Evolutionary conservation across 2,113 vertebrate species (phyloP), one percentile per base, ranked within the genome.

Genomic region (Octodon degus): DNA sequence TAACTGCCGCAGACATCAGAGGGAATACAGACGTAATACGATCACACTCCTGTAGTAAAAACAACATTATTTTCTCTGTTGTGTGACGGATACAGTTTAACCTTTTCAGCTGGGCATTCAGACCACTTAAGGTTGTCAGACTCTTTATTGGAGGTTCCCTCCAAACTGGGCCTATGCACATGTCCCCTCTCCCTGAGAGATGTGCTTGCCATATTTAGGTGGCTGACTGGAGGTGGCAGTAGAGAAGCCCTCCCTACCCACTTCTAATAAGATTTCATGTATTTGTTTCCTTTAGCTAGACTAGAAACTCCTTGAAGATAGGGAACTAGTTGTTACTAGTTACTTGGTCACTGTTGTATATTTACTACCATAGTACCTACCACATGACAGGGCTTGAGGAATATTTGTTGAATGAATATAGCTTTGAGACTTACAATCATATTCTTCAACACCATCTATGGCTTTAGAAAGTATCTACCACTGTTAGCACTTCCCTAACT

Each of bases 391-490:
- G 67, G 14, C 19, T 87, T 58, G 92, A 2, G 79, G 50, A 76
- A 79, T 77, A 53, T 50, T 87, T 87, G 65, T 70, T 90, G 50
- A 74, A 81, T 89, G 32, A 55, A 55, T 86, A 32, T 34, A 93
- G 53, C 43, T 76, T 63, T 63, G 37, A 62, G 19, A 47, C 20
- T 88, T 87, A 55, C 30, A 79, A 40, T 72, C 27, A 37, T 76
- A 7, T 77, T 34, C 86, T 91, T 2, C 37, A 79, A 8, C 6
- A 67, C 14, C 11, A 40, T 88, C 14, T 82, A 0, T 67, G 40
- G 25, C 60, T 93, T 96, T 82, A 94, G 25, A 77, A 77, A 81
- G 77, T 80, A 43, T 90, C 84, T 95, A 55, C 10, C 50, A 74
- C n/a, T 53, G 27, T 32, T 58, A 34, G 40, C 43, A 34, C 53